These are phyloP conservation scores for Melanocharis versteri DNA, from an alignment of 2,113 vertebrate genomes.

Conservation along the genomic window DNA sequence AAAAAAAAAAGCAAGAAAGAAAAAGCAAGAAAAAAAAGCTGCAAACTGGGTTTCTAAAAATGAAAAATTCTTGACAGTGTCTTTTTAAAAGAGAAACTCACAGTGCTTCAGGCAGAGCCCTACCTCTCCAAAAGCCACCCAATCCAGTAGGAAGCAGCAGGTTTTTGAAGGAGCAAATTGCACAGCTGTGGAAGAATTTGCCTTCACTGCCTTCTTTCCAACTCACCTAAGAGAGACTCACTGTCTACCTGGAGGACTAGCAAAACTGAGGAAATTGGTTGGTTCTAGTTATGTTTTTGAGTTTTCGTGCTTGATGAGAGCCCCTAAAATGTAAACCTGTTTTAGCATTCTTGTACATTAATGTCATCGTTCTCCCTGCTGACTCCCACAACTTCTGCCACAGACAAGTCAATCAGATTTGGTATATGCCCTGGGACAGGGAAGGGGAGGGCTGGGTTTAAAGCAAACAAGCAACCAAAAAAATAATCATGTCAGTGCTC, in stretches of 20 bases:
- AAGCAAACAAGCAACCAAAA: constrained; percentile 26
- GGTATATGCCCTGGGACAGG: constrained; percentile 39
- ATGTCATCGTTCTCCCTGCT: constrained; percentile 52
- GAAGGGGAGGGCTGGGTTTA: constrained; percentile 11
- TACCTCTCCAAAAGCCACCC: neutral
- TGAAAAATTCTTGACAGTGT: neutral
- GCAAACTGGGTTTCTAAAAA: neutral
- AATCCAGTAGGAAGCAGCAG: neutral
- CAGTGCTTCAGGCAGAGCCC: neutral
- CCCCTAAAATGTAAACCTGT: constrained; percentile 21
- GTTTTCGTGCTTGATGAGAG: neutral
- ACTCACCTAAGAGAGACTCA: neutral
- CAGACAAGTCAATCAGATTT: constrained; percentile 59
- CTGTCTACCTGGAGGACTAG: neutral
- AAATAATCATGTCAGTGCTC: neutral
- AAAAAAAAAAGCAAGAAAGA: neutral
- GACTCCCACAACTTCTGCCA: constrained; percentile 44
- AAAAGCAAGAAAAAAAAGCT: neutral
- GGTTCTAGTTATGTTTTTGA: constrained; percentile 26
- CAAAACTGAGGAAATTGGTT: neutral
- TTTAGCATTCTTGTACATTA: constrained; percentile 65
- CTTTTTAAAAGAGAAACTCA: constrained; percentile 23
- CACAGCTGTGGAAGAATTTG: neutral
- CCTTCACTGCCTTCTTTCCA: neutral
- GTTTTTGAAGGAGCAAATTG: neutral